Base-by-base conservation (phyloP, 2,797 vertebrate genomes). In the Oryzias sinensis region DNA sequence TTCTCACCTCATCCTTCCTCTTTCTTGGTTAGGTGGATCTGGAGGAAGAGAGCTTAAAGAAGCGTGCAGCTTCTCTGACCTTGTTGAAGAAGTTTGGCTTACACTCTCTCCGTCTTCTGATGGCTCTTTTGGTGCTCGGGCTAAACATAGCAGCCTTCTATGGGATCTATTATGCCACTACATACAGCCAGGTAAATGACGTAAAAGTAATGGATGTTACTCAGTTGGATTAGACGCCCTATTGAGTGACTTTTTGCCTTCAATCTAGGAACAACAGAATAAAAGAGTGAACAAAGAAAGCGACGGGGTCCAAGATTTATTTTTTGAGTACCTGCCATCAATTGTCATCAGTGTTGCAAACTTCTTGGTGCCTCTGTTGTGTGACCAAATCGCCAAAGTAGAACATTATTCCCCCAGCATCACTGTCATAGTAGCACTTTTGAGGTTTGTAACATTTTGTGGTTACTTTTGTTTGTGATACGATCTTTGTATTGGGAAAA, bases 271-370 rank as follows among this genome's bases (percentile, higher is more conserved):
- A 37, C 51, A 54, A 70, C 74, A 93, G 90, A 0, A 1, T 6
- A 47, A 0, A 0, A 65, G 33, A 2, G 24, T 1, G 0, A 5
- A 17, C n/a, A 43, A n/a, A 14, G 42, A 43, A 4, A 43, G 14
- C 42, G 0, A n/a, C 0, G 85, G 84, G 1, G 59, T 94, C 41
- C 25, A 90, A 43, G 82, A 84, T 20, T 86, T 97, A 14, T 1
- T 90, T 48, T 83, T 89, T 22, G 69, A 93, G 61, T 97, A 93
- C 68, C 87, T 97, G 3, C 94, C 95, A 0, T 96, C 95, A 50
- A 90, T 94, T 4, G 93, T 93, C 76, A 95, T 97, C 86, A 93
- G 93, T 0, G 13, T 15, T 0, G 90, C 87, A 68, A 94, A 96
- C 86, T 90, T 95, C 5, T 3, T 96, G 65, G 90, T 96, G 53